phyloP scores from a whole-genome alignment of 2,797 vertebrate species.

The Pangasius djambal region DNA sequence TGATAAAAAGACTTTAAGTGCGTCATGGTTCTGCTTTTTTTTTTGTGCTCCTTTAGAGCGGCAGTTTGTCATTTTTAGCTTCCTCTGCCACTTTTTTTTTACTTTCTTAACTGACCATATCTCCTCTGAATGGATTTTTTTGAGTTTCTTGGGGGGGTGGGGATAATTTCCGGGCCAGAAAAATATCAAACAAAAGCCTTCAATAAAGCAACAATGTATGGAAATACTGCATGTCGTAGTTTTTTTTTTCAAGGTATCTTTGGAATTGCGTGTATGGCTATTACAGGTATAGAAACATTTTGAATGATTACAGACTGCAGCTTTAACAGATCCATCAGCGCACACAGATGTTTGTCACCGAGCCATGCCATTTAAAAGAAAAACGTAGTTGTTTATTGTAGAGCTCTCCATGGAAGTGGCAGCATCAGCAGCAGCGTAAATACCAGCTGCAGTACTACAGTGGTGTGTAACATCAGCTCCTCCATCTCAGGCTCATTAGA shows the following conservation, averaged over 20 bases:
- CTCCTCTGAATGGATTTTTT: background rate
- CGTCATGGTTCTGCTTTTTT: background rate
- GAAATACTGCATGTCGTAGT: background rate
- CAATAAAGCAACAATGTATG: background rate
- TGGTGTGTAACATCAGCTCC: slow-evolving; percentile 33
- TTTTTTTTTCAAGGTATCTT: background rate
- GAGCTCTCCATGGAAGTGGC: slow-evolving; percentile 20
- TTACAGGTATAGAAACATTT: background rate
- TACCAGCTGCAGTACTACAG: slow-evolving; percentile 31
- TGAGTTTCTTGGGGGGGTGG: no score
- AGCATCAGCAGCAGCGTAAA: slow-evolving; percentile 24
- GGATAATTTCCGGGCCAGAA: background rate
- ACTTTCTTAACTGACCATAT: background rate
- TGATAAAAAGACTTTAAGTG: background rate
- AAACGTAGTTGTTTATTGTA: background rate
- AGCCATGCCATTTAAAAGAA: background rate
- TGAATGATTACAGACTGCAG: background rate
- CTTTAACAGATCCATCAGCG: background rate
- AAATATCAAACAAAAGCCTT: background rate
- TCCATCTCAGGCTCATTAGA: slow-evolving; percentile 48
- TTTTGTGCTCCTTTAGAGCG: background rate
- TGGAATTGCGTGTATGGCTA: background rate
- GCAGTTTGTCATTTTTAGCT: slow-evolving; percentile 4
- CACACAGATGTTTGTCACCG: background rate
- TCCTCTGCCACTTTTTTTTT: background rate